Conservation (phyloP, 2,797 vertebrate species). For the Taenioides sp. region DNA sequence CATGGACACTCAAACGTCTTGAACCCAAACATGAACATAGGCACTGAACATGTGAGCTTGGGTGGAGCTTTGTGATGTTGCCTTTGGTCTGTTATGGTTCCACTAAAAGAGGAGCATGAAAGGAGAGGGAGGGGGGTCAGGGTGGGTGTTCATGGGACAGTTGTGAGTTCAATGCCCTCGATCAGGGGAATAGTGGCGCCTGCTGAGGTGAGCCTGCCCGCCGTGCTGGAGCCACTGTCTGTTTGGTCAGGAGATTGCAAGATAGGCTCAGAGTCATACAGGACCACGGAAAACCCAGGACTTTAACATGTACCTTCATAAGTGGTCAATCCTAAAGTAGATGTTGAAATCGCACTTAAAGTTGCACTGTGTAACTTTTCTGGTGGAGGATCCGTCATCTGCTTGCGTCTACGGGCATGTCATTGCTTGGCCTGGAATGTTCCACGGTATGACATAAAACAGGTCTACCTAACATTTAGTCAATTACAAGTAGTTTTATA, state of each 20-base stretch:
- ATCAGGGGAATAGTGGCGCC: constrained; percentile 67
- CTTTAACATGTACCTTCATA: background rate
- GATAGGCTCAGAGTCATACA: constrained; percentile 60
- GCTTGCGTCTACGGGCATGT: too few relatives aligned
- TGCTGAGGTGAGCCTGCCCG: constrained; percentile 67
- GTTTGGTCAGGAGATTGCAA: constrained; percentile 77
- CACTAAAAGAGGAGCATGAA: constrained; percentile 18
- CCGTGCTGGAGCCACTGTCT: constrained; percentile 74
- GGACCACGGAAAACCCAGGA: constrained; percentile 16
- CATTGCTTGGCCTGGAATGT: too few relatives aligned
- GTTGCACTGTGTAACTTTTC: too few relatives aligned
- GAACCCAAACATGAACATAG: constrained; percentile 9
- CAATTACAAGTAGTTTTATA: too few relatives aligned
- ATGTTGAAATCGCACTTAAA: background rate
- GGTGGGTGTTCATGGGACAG: background rate
- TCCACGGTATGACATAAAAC: too few relatives aligned
- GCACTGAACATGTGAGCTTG: background rate
- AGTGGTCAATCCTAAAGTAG: background rate
- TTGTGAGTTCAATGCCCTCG: constrained; percentile 64
- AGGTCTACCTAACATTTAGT: too few relatives aligned
- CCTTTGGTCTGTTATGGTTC: background rate
- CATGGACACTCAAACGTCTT: constrained; percentile 22
- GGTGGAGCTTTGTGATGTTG: background rate
- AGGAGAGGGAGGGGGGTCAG: background rate
- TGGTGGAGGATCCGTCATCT: too few relatives aligned